Base-by-base conservation (phyloP, 2,888 invertebrate species). In the Aproaerema taeniolella region DNA sequence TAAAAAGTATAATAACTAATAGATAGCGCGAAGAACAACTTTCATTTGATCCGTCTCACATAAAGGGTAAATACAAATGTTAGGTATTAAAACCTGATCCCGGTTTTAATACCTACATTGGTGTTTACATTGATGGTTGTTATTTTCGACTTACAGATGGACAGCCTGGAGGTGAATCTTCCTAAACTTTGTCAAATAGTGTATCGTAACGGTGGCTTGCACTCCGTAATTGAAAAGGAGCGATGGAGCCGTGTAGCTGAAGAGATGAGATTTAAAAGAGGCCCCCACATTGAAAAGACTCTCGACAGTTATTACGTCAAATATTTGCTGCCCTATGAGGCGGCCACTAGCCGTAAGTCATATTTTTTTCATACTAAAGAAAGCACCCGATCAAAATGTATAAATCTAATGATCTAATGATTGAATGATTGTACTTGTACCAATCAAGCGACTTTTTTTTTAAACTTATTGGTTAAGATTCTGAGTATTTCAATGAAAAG, bases 281-380 rank as follows among this genome's bases (percentile, higher is more conserved):
- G 91, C 6, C 91, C 93, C 0, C 93, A 93, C 61, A 93, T 95
- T 57, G 90, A 95, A 31, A 92, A 92, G 1, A 95, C 94, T 65
- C 78, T 98, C 5, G 96, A 97, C 62, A 93, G 93, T 50, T 92
- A 96, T 29, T 98, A 97, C 68, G 93, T 96, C 67, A 96, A 95
- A 87, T 96, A 95, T 71, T 85, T 98, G 31, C 79, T 98, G 48
- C 95, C 96, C 0, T 98, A 97, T 61, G 95, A 95, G 50, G 94
- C 95, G 0, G 74, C 97, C 2, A 92, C 95, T 0, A 89, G 88
- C 46, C 88, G 93, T 92, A 70, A 73, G 76, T 20, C 20, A 6
- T 20, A 8, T 6, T 8, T 20, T 20, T 20, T 6, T 20, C 5
- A 20, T 8, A 8, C 8, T 20, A 20, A 4, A 8, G 5, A 20